Evolutionary conservation across 2,888 invertebrate genomes (phyloP).

Genomic region (Volucella inanis): DNA sequence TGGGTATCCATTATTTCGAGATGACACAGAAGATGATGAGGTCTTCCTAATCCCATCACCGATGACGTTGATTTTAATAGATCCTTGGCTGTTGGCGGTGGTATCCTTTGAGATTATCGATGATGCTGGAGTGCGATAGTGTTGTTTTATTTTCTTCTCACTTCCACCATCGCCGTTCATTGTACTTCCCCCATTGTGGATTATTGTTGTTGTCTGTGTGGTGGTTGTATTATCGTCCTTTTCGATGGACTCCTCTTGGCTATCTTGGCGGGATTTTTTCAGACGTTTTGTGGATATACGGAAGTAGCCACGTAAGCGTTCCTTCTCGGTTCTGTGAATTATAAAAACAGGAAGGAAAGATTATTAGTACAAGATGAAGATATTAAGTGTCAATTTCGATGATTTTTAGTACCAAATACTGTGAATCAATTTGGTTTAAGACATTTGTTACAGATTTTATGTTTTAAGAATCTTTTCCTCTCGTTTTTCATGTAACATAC

Average conservation of each 20-base stretch:
- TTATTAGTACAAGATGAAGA: slow-evolving; percentile 6
- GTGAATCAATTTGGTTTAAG: too few species aligned
- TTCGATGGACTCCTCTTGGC: slow-evolving; percentile 81
- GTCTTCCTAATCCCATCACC: slow-evolving; percentile 78
- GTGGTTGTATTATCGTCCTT: slow-evolving; percentile 80
- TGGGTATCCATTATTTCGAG: slow-evolving; percentile 37
- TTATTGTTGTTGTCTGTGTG: slow-evolving; percentile 79
- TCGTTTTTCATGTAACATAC: too few species aligned
- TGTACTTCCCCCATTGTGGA: slow-evolving; percentile 71
- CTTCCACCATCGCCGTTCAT: slow-evolving; percentile 29
- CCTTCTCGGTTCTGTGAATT: slow-evolving; percentile 84
- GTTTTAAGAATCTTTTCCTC: too few species aligned
- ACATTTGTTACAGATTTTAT: too few species aligned
- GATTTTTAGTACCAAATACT: too few species aligned
- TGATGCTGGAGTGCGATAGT: slow-evolving; percentile 62
- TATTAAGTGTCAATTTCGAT: background rate
- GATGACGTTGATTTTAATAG: slow-evolving; percentile 81
- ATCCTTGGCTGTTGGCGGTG: slow-evolving; percentile 77
- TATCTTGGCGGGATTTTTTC: slow-evolving; percentile 82
- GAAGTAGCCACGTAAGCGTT: slow-evolving; percentile 85
- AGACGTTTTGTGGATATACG: slow-evolving; percentile 83
- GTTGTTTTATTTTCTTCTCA: slow-evolving; percentile 54
- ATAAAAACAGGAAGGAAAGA: slow-evolving; percentile 18
- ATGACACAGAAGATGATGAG: slow-evolving; percentile 31
- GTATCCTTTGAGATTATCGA: slow-evolving; percentile 43